Evolutionary conservation across 2,797 vertebrate species (phyloP), one percentile per base, ranked within the genome.

Genomic region (Sebastes matsubarae): DNA sequence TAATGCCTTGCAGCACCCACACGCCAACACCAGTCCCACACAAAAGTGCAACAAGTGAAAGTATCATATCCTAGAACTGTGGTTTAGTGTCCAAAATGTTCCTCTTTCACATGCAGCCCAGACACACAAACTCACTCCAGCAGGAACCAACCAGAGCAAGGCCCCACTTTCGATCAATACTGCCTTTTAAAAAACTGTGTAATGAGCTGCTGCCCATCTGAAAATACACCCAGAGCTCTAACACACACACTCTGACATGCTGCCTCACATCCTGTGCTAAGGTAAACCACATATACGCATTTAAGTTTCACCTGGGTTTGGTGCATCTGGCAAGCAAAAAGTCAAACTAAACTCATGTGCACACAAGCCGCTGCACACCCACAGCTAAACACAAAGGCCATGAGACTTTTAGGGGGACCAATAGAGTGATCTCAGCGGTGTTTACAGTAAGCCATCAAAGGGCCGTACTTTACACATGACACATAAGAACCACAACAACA

Each of bases 1-100:
- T 63, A 77, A 82, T 78, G 74, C 73, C 50, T 74, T 74, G 81
- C 76, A 83, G 76, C 86, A 72, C 79, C 80, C 86, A 80, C 85
- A 82, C 80, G 42, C 59, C 67, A 55, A 79, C 82, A 72, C 12
- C 29, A 71, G 72, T 72, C 82, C 75, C 79, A 87, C 71, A 85
- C 80, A 79, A 57, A 54, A 75, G 72, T 72, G 75, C 68, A 81
- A 92, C 93, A 86, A 94, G 93, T 93, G 94, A 96, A 96, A 96
- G 94, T 94, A 89, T 92, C 93, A 92, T 94, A 96, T 97, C 95
- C 92, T 93, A 89, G 66, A 94, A 82, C 76, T 93, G 93, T 89
- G 83, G 90, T 92, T 93, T 83, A 73, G 88, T 83, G 92, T 86
- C 87, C 94, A 93, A 79, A 87, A 78, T 75, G 95, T 96, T 97